phyloP scores from a whole-genome alignment of 1,140 invertebrate species.

The Cryptotermes secundus region DNA sequence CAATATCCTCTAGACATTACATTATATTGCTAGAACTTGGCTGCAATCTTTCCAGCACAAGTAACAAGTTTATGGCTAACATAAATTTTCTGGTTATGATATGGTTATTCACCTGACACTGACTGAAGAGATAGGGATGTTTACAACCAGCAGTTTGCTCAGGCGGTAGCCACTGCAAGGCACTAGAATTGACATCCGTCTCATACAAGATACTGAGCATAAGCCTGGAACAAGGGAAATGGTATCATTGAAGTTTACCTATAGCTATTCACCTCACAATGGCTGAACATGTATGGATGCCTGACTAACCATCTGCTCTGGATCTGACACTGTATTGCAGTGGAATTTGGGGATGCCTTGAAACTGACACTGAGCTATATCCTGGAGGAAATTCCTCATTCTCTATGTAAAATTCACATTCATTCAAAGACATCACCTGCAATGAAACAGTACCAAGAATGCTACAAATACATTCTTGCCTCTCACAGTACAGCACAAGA shows the following conservation, averaged over 20 bases:
- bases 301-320: slow-evolving; percentile 60
- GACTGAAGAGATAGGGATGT: slow-evolving; percentile 89
- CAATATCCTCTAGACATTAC: neutral
- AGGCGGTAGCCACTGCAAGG: slow-evolving; percentile 85
- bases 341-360: neutral
- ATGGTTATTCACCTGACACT: slow-evolving; percentile 72
- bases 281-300: slow-evolving; percentile 60
- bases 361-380: neutral
- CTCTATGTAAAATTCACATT: too few species aligned
- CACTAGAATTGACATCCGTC: slow-evolving; percentile 72
- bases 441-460: too few species aligned
- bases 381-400: neutral
- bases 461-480: too few species aligned
- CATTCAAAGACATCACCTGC: too few species aligned
- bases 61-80: neutral
- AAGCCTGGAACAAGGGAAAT: slow-evolving; percentile 51
- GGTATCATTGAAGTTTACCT: slow-evolving; percentile 24
- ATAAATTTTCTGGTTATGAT: neutral
- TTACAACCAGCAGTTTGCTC: slow-evolving; percentile 85
- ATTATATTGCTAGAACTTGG: neutral
- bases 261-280: slow-evolving; percentile 51
- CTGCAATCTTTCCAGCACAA: neutral
- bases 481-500: too few species aligned
- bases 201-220: slow-evolving; percentile 71
- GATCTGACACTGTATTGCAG: slow-evolving; percentile 54